Base-by-base conservation (phyloP, 2,888 invertebrate genomes). In the Epirrita christyi region DNA sequence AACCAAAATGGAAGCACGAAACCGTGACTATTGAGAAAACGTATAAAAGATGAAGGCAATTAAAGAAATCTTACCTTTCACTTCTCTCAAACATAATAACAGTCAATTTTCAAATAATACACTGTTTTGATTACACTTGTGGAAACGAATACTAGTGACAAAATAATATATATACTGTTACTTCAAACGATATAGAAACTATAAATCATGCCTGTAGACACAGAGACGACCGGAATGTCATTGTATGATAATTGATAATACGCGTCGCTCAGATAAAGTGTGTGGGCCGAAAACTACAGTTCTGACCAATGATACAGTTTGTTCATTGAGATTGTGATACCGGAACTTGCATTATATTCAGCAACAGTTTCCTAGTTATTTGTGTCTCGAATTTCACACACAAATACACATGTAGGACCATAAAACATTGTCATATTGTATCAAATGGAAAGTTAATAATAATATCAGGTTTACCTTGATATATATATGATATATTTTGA, bases 161-260 rank as follows among this genome's bases (percentile, higher is more conserved):
- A 32, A 32, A 7, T 7, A 32, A 38, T 40, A 27, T n/a, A 21
- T 21, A 21, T 46, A 40, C 41, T n/a, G 42, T 42, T 54, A 32
- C 14, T 14, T 7, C 9, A 32, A 21, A 15, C n/a, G 21, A 21
- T 6, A n/a, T 34, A 15, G n/a, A 36, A 15, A 15, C 27, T 37
- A 15, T 32, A 38, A 41, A 44, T 44, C 27, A 43, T 11, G 34
- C n/a, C n/a, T n/a, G 21, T 45, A 32, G 38, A 48, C 15, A 38
- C 32, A 56, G 40, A 50, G 45, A 55, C 47, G 47, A 21, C 49
- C 60, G 75, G 75, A 76, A 81, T 80, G 78, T 63, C 71, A 81
- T 80, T 80, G 82, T 80, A 69, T 78, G 78, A 79, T 79, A 78
- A 79, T 77, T 3, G 32, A 32, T 32, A 32, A 32, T 32, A 32